These are phyloP conservation scores for Opisthocomus hoazin DNA, from an alignment of 2,113 vertebrate genomes.

Conservation along the genomic window DNA sequence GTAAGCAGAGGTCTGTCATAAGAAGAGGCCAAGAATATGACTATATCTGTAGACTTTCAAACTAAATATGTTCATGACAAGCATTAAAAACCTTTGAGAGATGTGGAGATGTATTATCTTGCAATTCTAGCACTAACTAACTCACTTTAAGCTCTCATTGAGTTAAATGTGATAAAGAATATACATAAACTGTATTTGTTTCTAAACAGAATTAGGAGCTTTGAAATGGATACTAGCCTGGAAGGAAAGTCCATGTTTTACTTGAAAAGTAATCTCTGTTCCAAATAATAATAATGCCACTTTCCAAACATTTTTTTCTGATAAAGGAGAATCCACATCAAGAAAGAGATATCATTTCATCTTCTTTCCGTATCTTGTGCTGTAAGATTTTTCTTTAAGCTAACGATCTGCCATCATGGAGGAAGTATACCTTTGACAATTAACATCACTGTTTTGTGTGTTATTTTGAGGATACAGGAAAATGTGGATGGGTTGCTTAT, in stretches of 20 bases:
- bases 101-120: accelerated
- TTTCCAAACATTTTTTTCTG: background rate
- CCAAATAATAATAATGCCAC: background rate
- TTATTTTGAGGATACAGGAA: background rate
- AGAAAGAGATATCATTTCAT: background rate
- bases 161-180: background rate
- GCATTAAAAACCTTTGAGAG: background rate
- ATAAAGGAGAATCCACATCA: background rate
- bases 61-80: background rate
- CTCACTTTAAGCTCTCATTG: background rate
- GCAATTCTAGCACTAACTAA: background rate
- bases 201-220: background rate
- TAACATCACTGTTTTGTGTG: background rate
- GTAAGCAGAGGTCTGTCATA: background rate
- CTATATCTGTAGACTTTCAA: background rate
- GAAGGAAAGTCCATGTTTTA: background rate
- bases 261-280: background rate
- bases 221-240: background rate
- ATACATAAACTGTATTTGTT: background rate
- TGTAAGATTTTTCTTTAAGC: background rate
- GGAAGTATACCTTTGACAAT: background rate
- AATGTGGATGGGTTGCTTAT: background rate
- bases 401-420: background rate
- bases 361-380: background rate
- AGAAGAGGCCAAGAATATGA: background rate